A percentile compares a stretch with the other conserved stretches of the same genome.
Conservation (phyloP, 2,797 vertebrate species). For the Acestrorhynchus altus region DNA sequence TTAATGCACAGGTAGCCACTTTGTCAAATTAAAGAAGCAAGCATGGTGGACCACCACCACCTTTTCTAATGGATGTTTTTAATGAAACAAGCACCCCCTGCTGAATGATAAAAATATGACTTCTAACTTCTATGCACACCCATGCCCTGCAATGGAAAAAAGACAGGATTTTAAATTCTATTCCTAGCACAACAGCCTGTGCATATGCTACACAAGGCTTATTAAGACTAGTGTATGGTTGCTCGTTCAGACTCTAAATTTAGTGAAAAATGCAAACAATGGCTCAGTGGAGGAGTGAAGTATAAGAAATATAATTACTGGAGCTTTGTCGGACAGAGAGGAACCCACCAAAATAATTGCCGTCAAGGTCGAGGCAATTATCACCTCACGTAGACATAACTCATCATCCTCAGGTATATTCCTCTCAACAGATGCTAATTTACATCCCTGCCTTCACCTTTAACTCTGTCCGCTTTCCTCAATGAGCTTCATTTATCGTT, state of each 20-base stretch:
- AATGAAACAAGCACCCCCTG: too few relatives aligned
- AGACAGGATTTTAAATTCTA: background rate
- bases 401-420: slow-evolving; percentile 48
- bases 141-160: too few relatives aligned
- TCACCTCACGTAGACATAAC: slow-evolving; percentile 17
- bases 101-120: too few relatives aligned
- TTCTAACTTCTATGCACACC: too few relatives aligned
- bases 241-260: slow-evolving; percentile 37
- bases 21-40: too few relatives aligned
- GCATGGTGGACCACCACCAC: too few relatives aligned
- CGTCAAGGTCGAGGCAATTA: slow-evolving; percentile 51
- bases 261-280: slow-evolving; percentile 56
- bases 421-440: slow-evolving; percentile 45
- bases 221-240: background rate
- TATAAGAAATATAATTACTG: slow-evolving; percentile 52
- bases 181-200: background rate
- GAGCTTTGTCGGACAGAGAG: slow-evolving; percentile 43
- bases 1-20: too few relatives aligned
- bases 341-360: slow-evolving; percentile 46
- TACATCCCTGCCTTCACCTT: slow-evolving; percentile 46
- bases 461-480: slow-evolving; percentile 20
- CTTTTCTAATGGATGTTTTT: too few relatives aligned
- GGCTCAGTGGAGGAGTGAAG: slow-evolving; percentile 35
- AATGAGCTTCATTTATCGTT: slow-evolving; percentile 11
- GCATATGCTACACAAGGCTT: background rate